Evolutionary conservation across 2,113 vertebrate species (phyloP), one percentile per base, ranked within the genome.

Genomic region (Probosciger aterrimus): DNA sequence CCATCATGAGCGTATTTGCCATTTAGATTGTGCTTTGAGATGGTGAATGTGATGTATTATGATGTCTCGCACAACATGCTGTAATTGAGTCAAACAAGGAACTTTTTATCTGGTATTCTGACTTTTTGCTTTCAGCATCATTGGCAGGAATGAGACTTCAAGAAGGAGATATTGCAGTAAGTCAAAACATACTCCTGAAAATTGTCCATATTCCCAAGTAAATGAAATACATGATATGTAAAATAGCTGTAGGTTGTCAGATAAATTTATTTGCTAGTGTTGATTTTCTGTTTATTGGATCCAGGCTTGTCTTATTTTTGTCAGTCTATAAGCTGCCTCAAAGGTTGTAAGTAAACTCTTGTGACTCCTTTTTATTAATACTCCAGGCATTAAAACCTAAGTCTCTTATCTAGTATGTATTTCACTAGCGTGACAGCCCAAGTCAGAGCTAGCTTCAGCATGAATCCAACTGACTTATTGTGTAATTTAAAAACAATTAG

Each of bases 61-160:
- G 30, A 23, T 62, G 23, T 69, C 28, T 81, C 19, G 13, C 59
- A 44, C 13, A 60, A 23, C 4, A 17, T 52, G 24, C n/a, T 83
- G 5, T 52, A 55, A 27, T 5, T 37, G 35, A 83, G 43, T 60
- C 39, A 81, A 63, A 55, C 1, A 33, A 28, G 8, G 68, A 46
- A 81, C 69, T 69, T 71, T 86, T 33, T 65, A 31, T 59, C 49
- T 86, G 55, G 1, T 39, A 8, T 74, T 88, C 25, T 92, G n/a
- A 35, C 37, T 90, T 39, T 73, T 75, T n/a, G 4, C 97, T 95
- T 97, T 90, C 98, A 99, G 99, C 98, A 1, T 99, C 99, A 1
- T 94, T 99, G 97, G 99, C 99, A 35, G 99, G 99, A 88, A 99
- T 99, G 99, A 98, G 98, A 64, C 99, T 99, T 25, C 97, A 98